Conservation (phyloP, 2,113 vertebrate genomes). For the Prietella phreatophila region DNA sequence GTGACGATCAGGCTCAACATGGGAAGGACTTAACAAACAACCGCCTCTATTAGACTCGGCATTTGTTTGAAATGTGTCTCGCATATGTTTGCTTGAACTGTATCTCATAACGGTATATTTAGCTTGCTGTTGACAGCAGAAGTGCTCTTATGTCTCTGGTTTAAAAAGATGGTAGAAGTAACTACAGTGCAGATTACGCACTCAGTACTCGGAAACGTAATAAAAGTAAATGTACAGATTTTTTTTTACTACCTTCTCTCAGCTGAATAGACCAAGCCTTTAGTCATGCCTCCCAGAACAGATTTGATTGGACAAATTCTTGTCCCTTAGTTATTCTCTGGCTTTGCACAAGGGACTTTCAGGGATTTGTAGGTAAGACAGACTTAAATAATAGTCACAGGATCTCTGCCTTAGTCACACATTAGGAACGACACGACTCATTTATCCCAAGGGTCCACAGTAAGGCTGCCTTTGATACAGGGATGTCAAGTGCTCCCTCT, state of each 20-base stretch:
- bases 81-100: constrained; percentile 18
- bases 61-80: constrained; percentile 7
- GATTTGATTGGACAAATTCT: constrained; percentile 55
- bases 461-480: constrained; percentile 41
- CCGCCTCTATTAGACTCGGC: background rate
- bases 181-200: constrained; percentile 12
- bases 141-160: background rate
- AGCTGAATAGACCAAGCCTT: constrained; percentile 35
- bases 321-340: constrained; percentile 44
- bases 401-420: constrained; percentile 49
- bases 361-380: constrained; percentile 47
- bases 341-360: constrained; percentile 44
- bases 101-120: background rate
- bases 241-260: background rate
- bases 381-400: constrained; percentile 44
- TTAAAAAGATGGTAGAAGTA: constrained; percentile 12
- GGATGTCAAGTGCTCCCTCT: constrained; percentile 39
- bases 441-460: constrained; percentile 51
- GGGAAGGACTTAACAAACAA: constrained; percentile 11
- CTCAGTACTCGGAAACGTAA: constrained; percentile 26
- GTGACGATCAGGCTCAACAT: background rate
- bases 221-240: constrained; percentile 36
- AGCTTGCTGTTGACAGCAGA: background rate
- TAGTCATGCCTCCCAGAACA: constrained; percentile 52
- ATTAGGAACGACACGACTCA: constrained; percentile 38